Base-by-base conservation (phyloP, 2,888 invertebrate genomes). In the Lasius platythorax region DNA sequence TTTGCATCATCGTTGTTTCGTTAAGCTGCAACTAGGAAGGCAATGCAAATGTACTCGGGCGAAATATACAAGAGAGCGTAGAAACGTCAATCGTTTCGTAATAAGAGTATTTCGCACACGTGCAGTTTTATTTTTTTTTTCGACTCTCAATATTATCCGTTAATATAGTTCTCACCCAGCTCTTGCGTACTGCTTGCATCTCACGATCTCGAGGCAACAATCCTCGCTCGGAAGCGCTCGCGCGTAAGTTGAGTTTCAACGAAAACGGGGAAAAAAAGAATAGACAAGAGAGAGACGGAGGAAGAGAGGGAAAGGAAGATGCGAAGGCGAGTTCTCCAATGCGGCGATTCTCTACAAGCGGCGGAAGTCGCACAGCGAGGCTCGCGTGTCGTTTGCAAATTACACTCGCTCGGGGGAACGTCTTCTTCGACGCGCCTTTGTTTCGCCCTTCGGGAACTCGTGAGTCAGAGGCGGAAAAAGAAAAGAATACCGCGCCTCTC, bases 361-460 rank as follows among this genome's bases (percentile, higher is more conserved):
- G 58, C 90, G 89, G 90, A 90, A 90, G 86, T 83, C 78, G 81
- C 53, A 37, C 53, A 78, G 76, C 28, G 81, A 33, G 43, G 82
- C 37, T 91, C 88, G 90, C 87, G 88, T 90, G 89, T 87, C 91
- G 89, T 89, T 87, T 90, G 90, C 90, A 88, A 90, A 90, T 90
- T 87, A 66, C 83, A 18, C 46, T 43, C 23, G 56, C 76, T 50
- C 50, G 40, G 61, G 61, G 74, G 79, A 83, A 73, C 43, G 46
- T 72, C 82, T 63, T 73, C 73, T 72, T 81, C 79, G 73, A 84
- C 87, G 82, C 87, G 84, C 82, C 88, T 90, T 90, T 90, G 88
- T 87, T 73, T 87, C 83, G 81, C 75, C 90, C 88, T 73, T 82
- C 70, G 84, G 46, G 68, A 72, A 68, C 61, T 50, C 11, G 72